phyloP scores from a whole-genome alignment of 2,797 vertebrate genomes.

The Chrosomus eos region DNA sequence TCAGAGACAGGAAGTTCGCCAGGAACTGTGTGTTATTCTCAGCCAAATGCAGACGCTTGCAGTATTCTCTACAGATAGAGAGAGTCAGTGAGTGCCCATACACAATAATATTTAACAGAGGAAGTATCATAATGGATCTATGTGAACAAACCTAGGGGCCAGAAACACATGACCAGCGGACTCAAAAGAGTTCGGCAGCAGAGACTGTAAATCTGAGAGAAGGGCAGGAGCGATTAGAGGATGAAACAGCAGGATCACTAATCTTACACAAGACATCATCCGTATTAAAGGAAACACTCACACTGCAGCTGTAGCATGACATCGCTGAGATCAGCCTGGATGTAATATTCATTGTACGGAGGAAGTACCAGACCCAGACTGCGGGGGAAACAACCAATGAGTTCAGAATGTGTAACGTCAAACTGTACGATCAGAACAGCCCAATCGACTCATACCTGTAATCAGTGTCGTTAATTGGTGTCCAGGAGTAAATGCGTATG shows the following conservation, averaged over 20 bases:
- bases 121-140: background rate
- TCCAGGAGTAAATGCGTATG: constrained; percentile 91
- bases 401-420: background rate
- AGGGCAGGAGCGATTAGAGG: constrained; percentile 55
- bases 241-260: background rate
- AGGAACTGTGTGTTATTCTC: constrained; percentile 99
- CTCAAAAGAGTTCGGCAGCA: constrained; percentile 96
- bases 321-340: constrained; percentile 96
- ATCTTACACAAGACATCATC: background rate
- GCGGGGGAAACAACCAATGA: constrained; percentile 54
- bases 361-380: constrained; percentile 95
- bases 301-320: constrained; percentile 99
- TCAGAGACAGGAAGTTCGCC: constrained; percentile 95
- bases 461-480: constrained; percentile 94
- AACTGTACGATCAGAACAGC: background rate
- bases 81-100: background rate
- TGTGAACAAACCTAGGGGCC: constrained; percentile 87
- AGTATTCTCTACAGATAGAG: constrained; percentile 87
- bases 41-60: constrained; percentile 92
- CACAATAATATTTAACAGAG: constrained; percentile 69
- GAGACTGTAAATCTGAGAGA: constrained; percentile 94
- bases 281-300: constrained; percentile 79
- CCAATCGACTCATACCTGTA: constrained; percentile 86
- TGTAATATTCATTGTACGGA: constrained; percentile 92
- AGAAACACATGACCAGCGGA: constrained; percentile 97